phyloP scores from a whole-genome alignment of 2,113 vertebrate species.

The Pseudonaja textilis region DNA sequence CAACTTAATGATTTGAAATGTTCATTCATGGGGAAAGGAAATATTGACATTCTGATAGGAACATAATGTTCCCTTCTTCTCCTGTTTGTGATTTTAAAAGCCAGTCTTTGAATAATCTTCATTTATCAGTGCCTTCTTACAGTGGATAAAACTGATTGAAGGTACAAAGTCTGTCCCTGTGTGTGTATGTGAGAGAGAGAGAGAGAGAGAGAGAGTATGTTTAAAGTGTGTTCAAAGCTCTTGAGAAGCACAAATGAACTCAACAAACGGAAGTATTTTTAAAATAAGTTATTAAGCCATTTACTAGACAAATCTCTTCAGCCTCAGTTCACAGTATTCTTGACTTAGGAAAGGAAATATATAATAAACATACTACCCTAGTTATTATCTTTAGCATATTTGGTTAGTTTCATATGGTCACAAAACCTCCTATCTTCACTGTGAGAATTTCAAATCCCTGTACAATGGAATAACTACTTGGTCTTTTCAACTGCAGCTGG shows the following conservation, averaged over 20 bases:
- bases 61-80: not conserved
- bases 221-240: not conserved
- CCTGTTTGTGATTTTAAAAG: conserved; percentile 11
- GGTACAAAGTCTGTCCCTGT: not conserved
- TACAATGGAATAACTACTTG: not conserved
- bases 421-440: not conserved
- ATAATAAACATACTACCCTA: not conserved
- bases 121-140: conserved; percentile 15
- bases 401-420: not conserved
- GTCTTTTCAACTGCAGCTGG: not conserved
- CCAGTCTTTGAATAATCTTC: not conserved
- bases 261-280: conserved; percentile 13
- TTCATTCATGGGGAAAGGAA: conserved; percentile 12
- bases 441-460: not conserved
- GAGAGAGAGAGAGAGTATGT: not conserved
- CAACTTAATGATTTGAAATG: conserved; percentile 8
- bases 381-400: not conserved
- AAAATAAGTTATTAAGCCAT: not conserved
- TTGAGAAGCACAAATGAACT: conserved; percentile 11
- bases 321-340: not conserved
- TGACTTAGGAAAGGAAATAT: not conserved
- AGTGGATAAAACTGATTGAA: conserved; percentile 22
- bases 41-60: conserved; percentile 2
- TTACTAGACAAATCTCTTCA: not conserved
- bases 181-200: too few relatives aligned